Evolutionary conservation across 37 sponge, comb jelly and placozoan genomes (phyloP), one percentile per base, ranked within the genome.

Genomic region (Beroe forskalii): DNA sequence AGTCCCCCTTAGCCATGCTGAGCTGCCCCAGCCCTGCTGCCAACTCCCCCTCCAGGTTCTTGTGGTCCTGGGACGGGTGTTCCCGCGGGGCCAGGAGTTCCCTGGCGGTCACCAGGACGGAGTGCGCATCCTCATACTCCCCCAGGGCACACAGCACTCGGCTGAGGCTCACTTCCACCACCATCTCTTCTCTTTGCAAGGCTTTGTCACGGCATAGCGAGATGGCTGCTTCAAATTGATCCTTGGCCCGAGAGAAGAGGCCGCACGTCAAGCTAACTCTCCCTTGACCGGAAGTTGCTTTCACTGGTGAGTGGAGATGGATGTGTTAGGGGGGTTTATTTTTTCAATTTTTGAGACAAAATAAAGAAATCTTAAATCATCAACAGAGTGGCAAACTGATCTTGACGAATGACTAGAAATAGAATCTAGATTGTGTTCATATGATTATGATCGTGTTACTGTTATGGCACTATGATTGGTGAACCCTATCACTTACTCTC

Each of bases 141-240:
- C 55, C 38, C 28, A 80, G 86, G 2, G 86, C 44, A 25, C 55
- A 80, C 30, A 80, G 28, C 25, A 44, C 86, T 30, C 55, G 43
- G 27, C 55, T 44, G 27, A 80, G 28, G 3, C 25, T 1, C 44
- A 80, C 38, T n/a, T 28, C 48, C 30, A 28, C 48, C 1, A 9
- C 1, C 4, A 80, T 33, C 86, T 80, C 86, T 3, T 80, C 55
- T 48, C 27, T 41, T 1, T 1, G 28, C n/a, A 80, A 48, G 3
- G 14, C 19, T 2, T 37, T 22, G 8, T 92, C 93, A 23, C 91
- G 80, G 0, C 92, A 75, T 30, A 95, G 62, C 17, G 91, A 90
- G 62, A 96, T 83, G 37, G 96, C 96, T 67, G 95, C 92, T 61
- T 95, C 94, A 32, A 97, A 93, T 24, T 94, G 89, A 28, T 92